Percentiles rank a stretch among this genome's conserved stretches.
phyloP scores from a whole-genome alignment of 1,140 invertebrate genomes.

The Hermetia illucens region DNA sequence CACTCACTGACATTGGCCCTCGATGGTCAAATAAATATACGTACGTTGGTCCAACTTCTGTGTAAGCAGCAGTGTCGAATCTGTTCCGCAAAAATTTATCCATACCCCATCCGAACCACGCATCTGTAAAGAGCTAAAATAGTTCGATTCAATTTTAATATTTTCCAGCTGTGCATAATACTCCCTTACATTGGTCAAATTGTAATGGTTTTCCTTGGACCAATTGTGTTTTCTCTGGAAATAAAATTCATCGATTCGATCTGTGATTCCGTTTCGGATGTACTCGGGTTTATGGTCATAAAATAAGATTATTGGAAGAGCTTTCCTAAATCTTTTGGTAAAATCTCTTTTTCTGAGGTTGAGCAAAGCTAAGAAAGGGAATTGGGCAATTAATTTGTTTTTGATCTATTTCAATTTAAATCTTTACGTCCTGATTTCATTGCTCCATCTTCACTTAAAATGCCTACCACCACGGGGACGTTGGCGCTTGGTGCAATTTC shows the following conservation, averaged over 20 bases:
- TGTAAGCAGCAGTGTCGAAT: slow-evolving; percentile 24
- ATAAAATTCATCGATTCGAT: slow-evolving; percentile 39
- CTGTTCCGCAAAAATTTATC: slow-evolving; percentile 36
- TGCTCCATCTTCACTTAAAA: slow-evolving; percentile 45
- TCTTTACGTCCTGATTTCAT: slow-evolving; percentile 42
- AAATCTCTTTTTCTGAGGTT: slow-evolving; percentile 30
- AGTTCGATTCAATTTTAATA: slow-evolving; percentile 1
- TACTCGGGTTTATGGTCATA: slow-evolving; percentile 37
- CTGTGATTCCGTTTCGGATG: slow-evolving; percentile 25
- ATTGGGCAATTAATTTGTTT: no score
- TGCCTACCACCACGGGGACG: slow-evolving; percentile 47
- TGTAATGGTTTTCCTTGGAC: slow-evolving; percentile 26
- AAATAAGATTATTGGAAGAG: slow-evolving; percentile 37
- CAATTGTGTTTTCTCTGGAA: slow-evolving; percentile 31
- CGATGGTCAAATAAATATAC: slow-evolving; percentile 42
- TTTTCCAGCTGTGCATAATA: background rate
- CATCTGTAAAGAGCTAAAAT: slow-evolving; percentile 46
- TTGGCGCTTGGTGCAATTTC: slow-evolving; percentile 31
- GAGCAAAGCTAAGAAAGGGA: slow-evolving; percentile 10
- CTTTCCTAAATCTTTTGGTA: slow-evolving; percentile 34
- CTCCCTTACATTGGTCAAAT: slow-evolving; percentile 32
- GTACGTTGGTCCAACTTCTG: slow-evolving; percentile 34
- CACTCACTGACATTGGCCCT: slow-evolving; percentile 41
- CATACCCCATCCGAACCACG: slow-evolving; percentile 39
- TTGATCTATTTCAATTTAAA: no score